These are phyloP conservation scores for Drosophila sordidapex DNA, from an alignment of 2,888 invertebrate genomes.

Conservation along the genomic window DNA sequence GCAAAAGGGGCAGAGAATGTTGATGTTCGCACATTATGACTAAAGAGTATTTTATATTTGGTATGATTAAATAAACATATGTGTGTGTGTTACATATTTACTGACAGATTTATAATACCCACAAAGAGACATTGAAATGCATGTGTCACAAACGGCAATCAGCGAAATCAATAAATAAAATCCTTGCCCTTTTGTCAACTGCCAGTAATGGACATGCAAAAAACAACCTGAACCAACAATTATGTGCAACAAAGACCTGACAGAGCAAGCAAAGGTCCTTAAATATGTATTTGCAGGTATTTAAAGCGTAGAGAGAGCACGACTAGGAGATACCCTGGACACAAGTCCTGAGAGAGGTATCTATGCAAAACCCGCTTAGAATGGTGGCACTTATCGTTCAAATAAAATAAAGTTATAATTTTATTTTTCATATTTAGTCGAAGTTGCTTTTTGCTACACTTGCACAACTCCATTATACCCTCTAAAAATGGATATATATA, in stretches of 20 bases:
- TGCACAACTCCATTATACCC: background rate
- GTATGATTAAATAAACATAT: background rate
- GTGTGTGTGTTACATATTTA: background rate
- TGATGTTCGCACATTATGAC: background rate
- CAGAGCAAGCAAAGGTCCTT: background rate
- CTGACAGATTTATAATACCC: too few relatives aligned
- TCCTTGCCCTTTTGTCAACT: conserved; percentile 20
- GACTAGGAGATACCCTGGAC: background rate
- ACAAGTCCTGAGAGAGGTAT: too few relatives aligned
- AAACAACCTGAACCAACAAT: background rate
- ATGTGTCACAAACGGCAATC: conserved; percentile 13
- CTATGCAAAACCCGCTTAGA: background rate
- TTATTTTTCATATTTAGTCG: background rate
- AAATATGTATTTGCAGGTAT: background rate
- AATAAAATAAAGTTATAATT: background rate
- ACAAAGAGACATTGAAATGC: background rate
- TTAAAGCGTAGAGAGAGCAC: background rate
- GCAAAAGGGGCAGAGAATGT: background rate
- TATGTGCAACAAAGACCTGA: conserved; percentile 4
- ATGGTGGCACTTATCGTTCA: background rate
- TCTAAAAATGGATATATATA: background rate
- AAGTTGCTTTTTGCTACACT: background rate
- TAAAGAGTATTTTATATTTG: background rate
- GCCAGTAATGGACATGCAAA: conserved; percentile 3
- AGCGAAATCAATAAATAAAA: conserved; percentile 23